Evolutionary conservation across 2,888 invertebrate species (phyloP).

Genomic region (Theretra japonica): DNA sequence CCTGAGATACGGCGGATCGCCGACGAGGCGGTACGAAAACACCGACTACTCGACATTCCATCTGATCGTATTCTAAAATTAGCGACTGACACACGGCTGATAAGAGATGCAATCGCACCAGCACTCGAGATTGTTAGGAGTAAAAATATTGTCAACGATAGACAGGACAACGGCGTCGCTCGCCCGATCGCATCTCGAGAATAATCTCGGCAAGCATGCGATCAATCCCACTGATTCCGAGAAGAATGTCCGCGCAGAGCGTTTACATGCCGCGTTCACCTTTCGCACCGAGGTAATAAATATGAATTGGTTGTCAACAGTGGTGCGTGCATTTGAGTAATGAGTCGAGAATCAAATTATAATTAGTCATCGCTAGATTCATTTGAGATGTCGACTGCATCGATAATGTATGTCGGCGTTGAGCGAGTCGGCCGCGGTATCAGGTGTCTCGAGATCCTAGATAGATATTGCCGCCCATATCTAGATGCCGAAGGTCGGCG

Average conservation of each 20-base stretch:
- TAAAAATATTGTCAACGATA: slow-evolving; percentile 61
- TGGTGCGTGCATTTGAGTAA: slow-evolving; percentile 35
- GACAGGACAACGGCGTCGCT: slow-evolving; percentile 47
- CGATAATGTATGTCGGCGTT: slow-evolving; percentile 19
- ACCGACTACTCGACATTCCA: slow-evolving; percentile 49
- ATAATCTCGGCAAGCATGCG: slow-evolving; percentile 54
- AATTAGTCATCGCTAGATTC: slow-evolving; percentile 45
- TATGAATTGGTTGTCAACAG: slow-evolving; percentile 31
- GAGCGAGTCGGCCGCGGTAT: slow-evolving; percentile 30
- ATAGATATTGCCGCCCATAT: slow-evolving; percentile 75
- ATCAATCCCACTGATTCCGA: slow-evolving; percentile 45
- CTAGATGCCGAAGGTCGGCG: slow-evolving; percentile 78
- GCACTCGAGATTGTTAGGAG: slow-evolving; percentile 57
- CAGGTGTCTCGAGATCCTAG: slow-evolving; percentile 67
- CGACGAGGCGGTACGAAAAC: slow-evolving; percentile 44
- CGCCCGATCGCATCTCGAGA: slow-evolving; percentile 54
- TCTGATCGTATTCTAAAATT: slow-evolving; percentile 60
- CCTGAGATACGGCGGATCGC: slow-evolving; percentile 33
- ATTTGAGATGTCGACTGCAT: slow-evolving; percentile 41
- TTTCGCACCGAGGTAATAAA: slow-evolving; percentile 25
- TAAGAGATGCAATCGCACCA: slow-evolving; percentile 59
- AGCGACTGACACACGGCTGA: slow-evolving; percentile 60
- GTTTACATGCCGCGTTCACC: slow-evolving; percentile 14
- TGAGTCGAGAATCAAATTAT: slow-evolving; percentile 41
- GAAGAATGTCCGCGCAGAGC: slow-evolving; percentile 13